Base-by-base conservation (phyloP, 2,888 invertebrate genomes). In the Chrysolina haemoptera region DNA sequence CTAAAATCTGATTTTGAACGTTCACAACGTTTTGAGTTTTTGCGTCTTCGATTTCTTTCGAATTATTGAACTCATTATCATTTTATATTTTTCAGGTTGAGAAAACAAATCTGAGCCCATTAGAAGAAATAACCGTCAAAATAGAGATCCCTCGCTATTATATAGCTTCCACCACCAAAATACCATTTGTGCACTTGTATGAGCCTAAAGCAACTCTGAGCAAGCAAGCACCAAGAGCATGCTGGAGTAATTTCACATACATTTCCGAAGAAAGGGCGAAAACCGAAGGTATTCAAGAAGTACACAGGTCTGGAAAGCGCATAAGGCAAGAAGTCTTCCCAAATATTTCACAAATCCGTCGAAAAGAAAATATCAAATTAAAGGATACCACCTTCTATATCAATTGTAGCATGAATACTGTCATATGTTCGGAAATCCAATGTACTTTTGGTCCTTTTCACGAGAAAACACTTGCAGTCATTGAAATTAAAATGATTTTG, bases 81-180 rank as follows among this genome's bases (percentile, higher is more conserved):
- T 27, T 27, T 27, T 27, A 3, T 5, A 27, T 27, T 27, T 80
- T 83, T 68, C 84, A 83, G 82, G 82, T 86, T 71, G 80, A 79
- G 76, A 89, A 88, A 79, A 85, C 86, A 68, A 89, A 89, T 16
- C 78, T 76, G 0, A 89, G 89, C 81, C 86, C 88, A 9, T 83
- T 89, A 5, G 84, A 87, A 14, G 84, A 85, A 73, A 85, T 87
- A 2, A 43, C 73, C 27, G 73, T 89, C 1, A 80, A 77, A 40
- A 77, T 90, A 14, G 77, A 79, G 41, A 80, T 89, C 40, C 89
- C 89, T 0, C 79, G 81, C 43, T 72, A 78, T 22, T 73, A 84
- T 3, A 27, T 68, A 27, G 65, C 73, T 3, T 41, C 73, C 14
- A 67, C 66, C 8, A 73, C 75, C 18, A 41, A 75, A 20, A 63